phyloP scores from a whole-genome alignment of 2,888 invertebrate genomes.

The Ceriagrion tenellum region DNA sequence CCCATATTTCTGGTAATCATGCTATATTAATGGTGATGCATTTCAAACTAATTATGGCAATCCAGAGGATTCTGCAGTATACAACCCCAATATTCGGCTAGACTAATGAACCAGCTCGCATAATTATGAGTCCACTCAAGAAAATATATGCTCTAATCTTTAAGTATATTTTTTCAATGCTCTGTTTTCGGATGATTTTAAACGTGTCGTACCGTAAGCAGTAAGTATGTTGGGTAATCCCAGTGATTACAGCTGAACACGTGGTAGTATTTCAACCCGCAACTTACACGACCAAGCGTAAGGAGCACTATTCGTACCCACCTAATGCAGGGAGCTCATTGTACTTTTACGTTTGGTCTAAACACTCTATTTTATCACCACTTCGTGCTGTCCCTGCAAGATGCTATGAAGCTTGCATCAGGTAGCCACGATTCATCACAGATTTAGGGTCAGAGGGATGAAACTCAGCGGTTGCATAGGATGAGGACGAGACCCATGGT shows the following conservation, averaged over 20 bases:
- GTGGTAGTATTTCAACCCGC: neutral
- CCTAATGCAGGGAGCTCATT: neutral
- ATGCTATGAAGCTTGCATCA: neutral
- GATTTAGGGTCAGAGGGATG: neutral
- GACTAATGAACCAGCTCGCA: too few species aligned
- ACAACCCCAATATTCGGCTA: too few species aligned
- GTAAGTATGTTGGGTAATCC: neutral
- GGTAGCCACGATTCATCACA: neutral
- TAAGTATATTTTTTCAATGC: neutral
- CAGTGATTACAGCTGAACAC: neutral
- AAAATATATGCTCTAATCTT: neutral
- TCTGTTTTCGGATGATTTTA: neutral
- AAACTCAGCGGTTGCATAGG: too few species aligned
- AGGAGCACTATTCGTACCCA: neutral
- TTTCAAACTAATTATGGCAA: too few species aligned
- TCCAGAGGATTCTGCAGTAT: too few species aligned
- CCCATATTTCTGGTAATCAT: too few species aligned
- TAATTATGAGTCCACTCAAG: too few species aligned
- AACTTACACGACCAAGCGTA: neutral
- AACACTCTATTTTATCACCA: neutral
- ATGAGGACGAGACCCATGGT: too few species aligned
- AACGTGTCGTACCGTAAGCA: neutral
- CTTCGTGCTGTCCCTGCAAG: neutral
- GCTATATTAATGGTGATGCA: too few species aligned
- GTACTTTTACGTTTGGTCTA: neutral